Conservation (phyloP, 2,113 vertebrate genomes). For the Barnardius zonarius region DNA sequence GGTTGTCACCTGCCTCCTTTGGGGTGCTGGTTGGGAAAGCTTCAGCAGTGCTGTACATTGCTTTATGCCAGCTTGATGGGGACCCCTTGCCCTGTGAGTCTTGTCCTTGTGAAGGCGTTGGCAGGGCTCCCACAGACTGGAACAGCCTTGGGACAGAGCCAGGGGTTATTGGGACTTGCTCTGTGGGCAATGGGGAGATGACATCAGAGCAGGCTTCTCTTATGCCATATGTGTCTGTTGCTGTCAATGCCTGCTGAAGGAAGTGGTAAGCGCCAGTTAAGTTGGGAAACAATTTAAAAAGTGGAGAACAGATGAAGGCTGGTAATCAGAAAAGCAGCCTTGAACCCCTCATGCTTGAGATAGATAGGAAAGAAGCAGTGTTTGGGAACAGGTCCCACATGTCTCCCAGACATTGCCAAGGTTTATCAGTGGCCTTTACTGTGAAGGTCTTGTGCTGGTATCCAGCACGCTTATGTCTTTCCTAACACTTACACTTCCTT, state of each 20-base stretch:
- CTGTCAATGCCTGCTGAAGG: background rate
- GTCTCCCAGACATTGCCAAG: background rate
- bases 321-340: background rate
- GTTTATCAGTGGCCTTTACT: background rate
- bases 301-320: background rate
- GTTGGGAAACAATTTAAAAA: background rate
- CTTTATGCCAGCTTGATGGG: background rate
- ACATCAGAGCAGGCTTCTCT: background rate
- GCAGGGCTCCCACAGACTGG: background rate
- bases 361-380: background rate
- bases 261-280: background rate
- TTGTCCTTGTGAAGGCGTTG: background rate
- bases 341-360: background rate
- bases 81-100: background rate
- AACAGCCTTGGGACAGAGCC: fast-evolving
- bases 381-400: background rate
- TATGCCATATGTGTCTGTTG: fast-evolving
- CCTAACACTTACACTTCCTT: background rate
- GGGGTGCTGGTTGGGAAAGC: background rate
- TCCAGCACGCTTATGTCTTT: background rate
- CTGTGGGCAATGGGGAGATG: background rate
- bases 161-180: background rate
- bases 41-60: background rate
- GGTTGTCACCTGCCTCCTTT: background rate
- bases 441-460: background rate